These are phyloP conservation scores for Lucilia sericata DNA, from an alignment of 1,140 invertebrate genomes.

Conservation along the genomic window DNA sequence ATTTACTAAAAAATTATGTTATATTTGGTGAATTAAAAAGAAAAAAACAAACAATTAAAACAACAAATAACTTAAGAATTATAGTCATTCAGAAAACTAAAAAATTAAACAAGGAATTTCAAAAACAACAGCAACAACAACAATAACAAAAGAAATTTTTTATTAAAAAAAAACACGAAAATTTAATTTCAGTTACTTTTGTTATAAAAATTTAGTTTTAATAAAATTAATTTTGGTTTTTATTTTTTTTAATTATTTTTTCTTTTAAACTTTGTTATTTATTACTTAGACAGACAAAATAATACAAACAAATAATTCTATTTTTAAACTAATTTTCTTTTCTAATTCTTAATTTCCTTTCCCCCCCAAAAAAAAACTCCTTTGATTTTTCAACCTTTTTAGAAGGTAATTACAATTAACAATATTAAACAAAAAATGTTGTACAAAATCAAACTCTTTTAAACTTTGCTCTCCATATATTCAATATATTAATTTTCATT, in stretches of 20 bases:
- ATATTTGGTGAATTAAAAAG: background rate
- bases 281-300: conserved; percentile 44
- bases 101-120: conserved; percentile 8
- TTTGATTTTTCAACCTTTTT: conserved; percentile 68
- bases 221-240: background rate
- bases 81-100: background rate
- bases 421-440: conserved; percentile 38
- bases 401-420: conserved; percentile 63
- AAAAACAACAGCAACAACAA: conserved; percentile 32
- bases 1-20: background rate
- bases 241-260: background rate
- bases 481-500: background rate
- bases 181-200: background rate
- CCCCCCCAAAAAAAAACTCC: conserved; percentile 35
- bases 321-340: conserved; percentile 65
- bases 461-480: background rate
- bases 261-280: background rate
- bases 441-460: conserved; percentile 33
- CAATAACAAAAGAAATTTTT: conserved; percentile 1
- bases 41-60: background rate
- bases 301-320: conserved; percentile 61
- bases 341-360: conserved; percentile 56
- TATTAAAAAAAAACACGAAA: background rate
- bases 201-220: background rate
- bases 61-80: too few relatives aligned